Evolutionary conservation across 2,888 invertebrate species (phyloP), one percentile per base, ranked within the genome.

Genomic region (Flexamia atlantica): DNA sequence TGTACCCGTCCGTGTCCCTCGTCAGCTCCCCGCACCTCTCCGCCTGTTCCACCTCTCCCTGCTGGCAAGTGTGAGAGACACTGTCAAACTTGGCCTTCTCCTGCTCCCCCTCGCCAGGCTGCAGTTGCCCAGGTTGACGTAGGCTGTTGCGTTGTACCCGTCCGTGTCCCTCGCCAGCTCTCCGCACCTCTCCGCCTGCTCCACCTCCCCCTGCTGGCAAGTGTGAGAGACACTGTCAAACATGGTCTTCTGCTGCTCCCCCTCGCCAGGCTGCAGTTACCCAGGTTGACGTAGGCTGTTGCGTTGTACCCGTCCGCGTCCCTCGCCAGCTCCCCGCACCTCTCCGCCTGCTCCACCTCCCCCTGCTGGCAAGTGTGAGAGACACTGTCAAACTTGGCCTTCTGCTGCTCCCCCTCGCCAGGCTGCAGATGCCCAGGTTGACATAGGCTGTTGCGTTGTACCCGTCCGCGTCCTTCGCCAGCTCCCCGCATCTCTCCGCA

Each of bases 61-160:
- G 94, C 96, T 97, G 42, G 46, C 7, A 46, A n/a, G n/a, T n/a
- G n/a, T n/a, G n/a, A n/a, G n/a, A n/a, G n/a, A 50, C 50, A 17
- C 40, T 40, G 40, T 40, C 12, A 40, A 12, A 40, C 85, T 94
- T 92, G 0, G 97, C 96, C 87, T 93, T 93, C 85, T 94, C 94
- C 68, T 92, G 91, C 86, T 96, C 94, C 93, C 93, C 88, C 93
- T 94, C 60, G 93, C 92, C 89, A 95, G 94, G 85, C 94, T 93
- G 87, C 96, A 95, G 87, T 97, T 96, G 7, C 97, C 96, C 88
- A 96, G 93, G 91, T 97, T 97, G 2, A 97, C 96, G 88, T 95
- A 93, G 7, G 97, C 97, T 88, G 95, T 93, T 0, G 97, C 93
- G 90, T 95, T 97, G 88, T 95, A 95, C 84, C 94, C 93, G 88